Evolutionary conservation across 2,888 invertebrate species (phyloP), one percentile per base, ranked within the genome.

Genomic region (Eremobia ochroleuca): DNA sequence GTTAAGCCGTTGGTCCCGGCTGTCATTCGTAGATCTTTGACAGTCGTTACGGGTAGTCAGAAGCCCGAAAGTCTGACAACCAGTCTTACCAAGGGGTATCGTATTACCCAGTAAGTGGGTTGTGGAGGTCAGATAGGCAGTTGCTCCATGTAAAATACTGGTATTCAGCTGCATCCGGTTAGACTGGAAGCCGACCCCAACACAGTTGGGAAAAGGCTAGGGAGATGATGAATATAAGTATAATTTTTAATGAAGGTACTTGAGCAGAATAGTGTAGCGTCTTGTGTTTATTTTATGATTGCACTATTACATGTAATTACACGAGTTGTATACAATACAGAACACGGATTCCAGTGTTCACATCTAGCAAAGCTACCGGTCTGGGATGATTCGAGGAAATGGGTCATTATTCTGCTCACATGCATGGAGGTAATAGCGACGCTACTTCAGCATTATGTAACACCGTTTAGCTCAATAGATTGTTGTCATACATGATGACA

Each of bases 371-470:
- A 70, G 70, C 18, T 85, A 77, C 34, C 46, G 34, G 15, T 52
- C 59, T 59, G 37, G 46, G 34, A 75, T 84, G 77, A 71, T 83
- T 71, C 37, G 59, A 81, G 85, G 85, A 77, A 84, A 75, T 68
- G 64, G 65, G 52, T 77, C 70, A 84, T 86, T 86, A 85, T 77
- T 77, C 64, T 75, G 84, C 74, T 86, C 74, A 61, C 64, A 77
- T 46, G 46, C 71, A 55, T 67, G 40, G 61, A 65, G 71, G 49
- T 77, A 78, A 82, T 83, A 55, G 52, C 28, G 52, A 66, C 31
- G 52, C 72, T 43, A 59, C 55, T 86, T 37, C 21, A 68, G 52
- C 52, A 64, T 73, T 67, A 82, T 65, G 70, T 77, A n/a, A 72
- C 77, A 61, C 43, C 62, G 70, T 77, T 83, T 71, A 77, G 52